Percentiles rank a stretch among this genome's conserved stretches.
Conservation (phyloP, 2,888 invertebrate species). For the Electrophaes corylata region DNA sequence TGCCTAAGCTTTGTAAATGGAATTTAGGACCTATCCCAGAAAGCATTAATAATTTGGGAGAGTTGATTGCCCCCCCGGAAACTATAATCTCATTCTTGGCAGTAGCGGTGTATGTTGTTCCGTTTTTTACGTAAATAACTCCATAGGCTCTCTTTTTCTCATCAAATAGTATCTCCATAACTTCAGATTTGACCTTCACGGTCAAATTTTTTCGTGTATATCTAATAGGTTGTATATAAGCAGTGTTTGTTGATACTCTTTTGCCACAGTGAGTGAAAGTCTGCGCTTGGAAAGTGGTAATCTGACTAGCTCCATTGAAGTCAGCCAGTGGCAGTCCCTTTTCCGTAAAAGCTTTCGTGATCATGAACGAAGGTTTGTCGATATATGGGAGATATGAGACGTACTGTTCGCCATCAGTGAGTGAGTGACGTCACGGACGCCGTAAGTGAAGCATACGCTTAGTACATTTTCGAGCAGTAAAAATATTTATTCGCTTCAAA, state of each 20-base stretch:
- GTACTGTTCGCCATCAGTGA: conserved; percentile 83
- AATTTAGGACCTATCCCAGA: conserved; percentile 68
- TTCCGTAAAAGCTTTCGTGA: conserved; percentile 84
- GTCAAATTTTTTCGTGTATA: conserved; percentile 76
- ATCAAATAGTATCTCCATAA: conserved; percentile 82
- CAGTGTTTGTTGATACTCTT: conserved; percentile 85
- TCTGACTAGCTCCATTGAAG: conserved; percentile 79
- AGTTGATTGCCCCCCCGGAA: conserved; percentile 61
- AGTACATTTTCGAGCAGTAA: no score
- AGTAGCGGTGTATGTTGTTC: conserved; percentile 47
- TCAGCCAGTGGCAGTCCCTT: conserved; percentile 83
- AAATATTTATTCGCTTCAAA: no score
- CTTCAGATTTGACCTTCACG: conserved; percentile 79
- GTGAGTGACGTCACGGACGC: no score
- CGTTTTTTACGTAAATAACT: conserved; percentile 52
- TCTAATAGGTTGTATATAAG: conserved; percentile 87
- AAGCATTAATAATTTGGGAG: conserved; percentile 66
- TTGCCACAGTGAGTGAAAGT: conserved; percentile 80
- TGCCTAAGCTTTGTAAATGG: conserved; percentile 54
- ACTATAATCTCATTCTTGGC: conserved; percentile 68
- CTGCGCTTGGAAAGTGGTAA: conserved; percentile 85
- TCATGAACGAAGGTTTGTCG: conserved; percentile 80
- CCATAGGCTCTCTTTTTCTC: conserved; percentile 61
- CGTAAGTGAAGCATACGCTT: no score
- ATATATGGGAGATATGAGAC: conserved; percentile 85